phyloP scores from a whole-genome alignment of 1,140 invertebrate species.

The Drosophila ohnishii region DNA sequence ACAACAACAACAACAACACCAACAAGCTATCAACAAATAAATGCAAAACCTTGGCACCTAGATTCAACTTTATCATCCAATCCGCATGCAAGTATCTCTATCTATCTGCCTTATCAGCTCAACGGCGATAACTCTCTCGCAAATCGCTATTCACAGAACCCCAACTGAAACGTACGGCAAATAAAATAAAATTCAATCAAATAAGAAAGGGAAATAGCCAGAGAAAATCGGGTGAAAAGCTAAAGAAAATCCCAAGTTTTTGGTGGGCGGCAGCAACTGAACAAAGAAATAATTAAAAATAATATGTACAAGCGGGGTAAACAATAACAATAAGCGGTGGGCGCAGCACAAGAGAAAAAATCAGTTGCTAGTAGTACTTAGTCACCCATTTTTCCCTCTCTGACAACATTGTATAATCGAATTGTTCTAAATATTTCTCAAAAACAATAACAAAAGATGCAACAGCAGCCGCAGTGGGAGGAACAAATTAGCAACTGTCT shows the following conservation, averaged over 20 bases:
- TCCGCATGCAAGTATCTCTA: conserved; percentile 16
- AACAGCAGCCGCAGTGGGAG: too few relatives aligned
- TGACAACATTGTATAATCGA: conserved; percentile 46
- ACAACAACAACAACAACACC: not conserved
- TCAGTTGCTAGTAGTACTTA: conserved; percentile 8
- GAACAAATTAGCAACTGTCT: too few relatives aligned
- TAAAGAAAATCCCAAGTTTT: conserved; percentile 10
- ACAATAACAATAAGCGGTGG: conserved; percentile 23
- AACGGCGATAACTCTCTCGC: conserved; percentile 20
- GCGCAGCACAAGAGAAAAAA: not conserved
- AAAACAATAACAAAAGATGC: not conserved
- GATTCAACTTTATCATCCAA: conserved; percentile 26
- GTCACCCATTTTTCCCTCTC: conserved; percentile 4
- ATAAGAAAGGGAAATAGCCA: not conserved
- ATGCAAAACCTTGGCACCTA: conserved; percentile 17
- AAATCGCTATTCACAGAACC: conserved; percentile 8
- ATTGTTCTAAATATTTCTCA: conserved; percentile 41
- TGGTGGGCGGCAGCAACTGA: conserved; percentile 23
- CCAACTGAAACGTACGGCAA: not conserved
- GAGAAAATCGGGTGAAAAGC: too few relatives aligned
- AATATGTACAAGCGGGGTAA: conserved; percentile 20
- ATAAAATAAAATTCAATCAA: not conserved
- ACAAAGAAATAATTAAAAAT: conserved; percentile 34
- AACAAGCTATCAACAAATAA: not conserved
- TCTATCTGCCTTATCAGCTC: conserved; percentile 19